Evolutionary conservation across 1,140 invertebrate genomes (phyloP).

Genomic region (Hypsibius dujardini): DNA sequence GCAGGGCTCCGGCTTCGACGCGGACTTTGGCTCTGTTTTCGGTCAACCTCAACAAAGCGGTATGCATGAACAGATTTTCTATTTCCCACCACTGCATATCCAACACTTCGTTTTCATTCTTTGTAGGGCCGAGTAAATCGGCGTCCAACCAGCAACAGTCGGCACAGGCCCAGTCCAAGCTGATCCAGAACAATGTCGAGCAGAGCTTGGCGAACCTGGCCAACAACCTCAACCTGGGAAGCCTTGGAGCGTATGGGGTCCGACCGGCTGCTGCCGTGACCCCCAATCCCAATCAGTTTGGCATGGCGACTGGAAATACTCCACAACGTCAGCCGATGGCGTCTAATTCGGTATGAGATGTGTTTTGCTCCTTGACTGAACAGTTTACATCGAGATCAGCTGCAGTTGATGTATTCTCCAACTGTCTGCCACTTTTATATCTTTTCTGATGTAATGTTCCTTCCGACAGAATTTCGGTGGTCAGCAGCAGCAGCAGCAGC

Average conservation of each 20-base stretch:
- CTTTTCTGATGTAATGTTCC: neutral
- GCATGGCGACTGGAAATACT: neutral
- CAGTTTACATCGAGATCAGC: neutral
- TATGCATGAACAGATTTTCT: too few species aligned
- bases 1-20: neutral
- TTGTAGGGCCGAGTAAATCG: neutral
- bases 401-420: neutral
- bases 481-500: neutral
- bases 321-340: neutral
- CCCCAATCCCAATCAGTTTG: neutral
- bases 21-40: slow-evolving; percentile 10
- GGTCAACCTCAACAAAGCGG: neutral
- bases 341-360: neutral
- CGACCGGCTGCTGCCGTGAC: neutral
- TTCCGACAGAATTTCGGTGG: neutral
- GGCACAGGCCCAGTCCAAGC: slow-evolving; percentile 9
- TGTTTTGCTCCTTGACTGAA: neutral
- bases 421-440: neutral
- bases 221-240: slow-evolving; percentile 30
- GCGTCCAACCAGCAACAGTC: neutral
- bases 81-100: too few species aligned
- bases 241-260: neutral
- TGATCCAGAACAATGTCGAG: slow-evolving; percentile 29
- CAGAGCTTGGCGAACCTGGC: slow-evolving; percentile 29
- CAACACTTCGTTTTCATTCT: too few species aligned